Evolutionary conservation across 2,113 vertebrate genomes (phyloP).

Genomic region (Ciconia stormi): DNA sequence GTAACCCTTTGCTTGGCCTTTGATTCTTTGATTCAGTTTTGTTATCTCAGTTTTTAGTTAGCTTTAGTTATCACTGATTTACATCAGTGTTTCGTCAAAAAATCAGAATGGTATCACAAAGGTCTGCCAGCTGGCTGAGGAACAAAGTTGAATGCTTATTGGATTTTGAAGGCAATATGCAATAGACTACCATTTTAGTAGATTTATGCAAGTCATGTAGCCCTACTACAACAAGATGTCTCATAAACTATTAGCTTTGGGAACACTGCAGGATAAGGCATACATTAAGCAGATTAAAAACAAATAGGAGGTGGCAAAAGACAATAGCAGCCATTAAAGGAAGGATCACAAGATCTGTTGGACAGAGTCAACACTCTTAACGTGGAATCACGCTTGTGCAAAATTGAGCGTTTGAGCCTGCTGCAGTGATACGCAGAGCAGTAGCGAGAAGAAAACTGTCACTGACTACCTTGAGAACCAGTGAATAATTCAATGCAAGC

Average conservation of each 20-base stretch:
- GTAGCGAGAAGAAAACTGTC: neutral
- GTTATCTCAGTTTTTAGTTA: neutral
- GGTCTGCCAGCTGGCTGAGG: constrained; percentile 3
- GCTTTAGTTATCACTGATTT: neutral
- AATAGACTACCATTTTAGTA: neutral
- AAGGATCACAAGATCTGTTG: constrained; percentile 47
- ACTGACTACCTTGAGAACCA: neutral
- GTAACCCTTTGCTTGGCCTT: neutral
- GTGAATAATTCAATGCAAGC: neutral
- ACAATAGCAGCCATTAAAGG: constrained; percentile 11
- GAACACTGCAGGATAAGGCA: constrained; percentile 21
- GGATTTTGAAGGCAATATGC: neutral
- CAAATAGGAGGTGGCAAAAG: constrained; percentile 41
- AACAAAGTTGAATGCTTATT: neutral
- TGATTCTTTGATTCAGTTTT: neutral
- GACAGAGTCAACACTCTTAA: constrained; percentile 20
- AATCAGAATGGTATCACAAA: neutral
- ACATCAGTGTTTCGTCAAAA: neutral
- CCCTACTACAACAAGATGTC: neutral
- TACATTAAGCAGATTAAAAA: constrained; percentile 59
- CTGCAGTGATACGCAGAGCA: neutral
- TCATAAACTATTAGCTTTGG: constrained; percentile 35
- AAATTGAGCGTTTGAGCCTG: neutral
- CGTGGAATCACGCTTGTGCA: constrained; percentile 17
- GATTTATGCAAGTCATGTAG: constrained; percentile 59